Evolutionary conservation across 92 coral and sea anemone species (phyloP).

Genomic region (Paramuricea clavata): DNA sequence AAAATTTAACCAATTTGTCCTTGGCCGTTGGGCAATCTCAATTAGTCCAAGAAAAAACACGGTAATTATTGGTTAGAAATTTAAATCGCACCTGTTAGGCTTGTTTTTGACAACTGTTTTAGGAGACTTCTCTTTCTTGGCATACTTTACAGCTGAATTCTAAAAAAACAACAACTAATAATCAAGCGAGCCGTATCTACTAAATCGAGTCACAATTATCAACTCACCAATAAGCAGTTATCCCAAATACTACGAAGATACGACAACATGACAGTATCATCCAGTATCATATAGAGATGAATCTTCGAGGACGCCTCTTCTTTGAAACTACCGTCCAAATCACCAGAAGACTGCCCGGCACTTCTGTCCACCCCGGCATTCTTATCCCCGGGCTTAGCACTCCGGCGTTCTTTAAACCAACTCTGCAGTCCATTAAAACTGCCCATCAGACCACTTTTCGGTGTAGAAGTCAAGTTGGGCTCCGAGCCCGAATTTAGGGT

Average conservation of each 20-base stretch:
- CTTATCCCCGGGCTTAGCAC: slow-evolving; percentile 3
- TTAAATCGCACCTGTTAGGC: slow-evolving; percentile 3
- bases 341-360: slow-evolving; percentile 11
- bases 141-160: slow-evolving; percentile 22
- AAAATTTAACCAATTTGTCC: too few species aligned
- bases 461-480: slow-evolving; percentile 18
- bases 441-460: slow-evolving; percentile 17
- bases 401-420: slow-evolving; percentile 11
- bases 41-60: too few species aligned
- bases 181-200: too few species aligned
- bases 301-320: slow-evolving; percentile 51
- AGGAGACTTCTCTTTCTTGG: neutral
- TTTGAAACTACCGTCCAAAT: slow-evolving; percentile 60
- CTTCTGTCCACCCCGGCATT: neutral
- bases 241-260: slow-evolving; percentile 93
- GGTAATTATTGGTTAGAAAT: too few species aligned
- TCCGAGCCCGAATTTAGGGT: slow-evolving; percentile 19
- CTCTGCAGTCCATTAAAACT: slow-evolving; percentile 33
- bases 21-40: too few species aligned
- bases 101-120: slow-evolving; percentile 20
- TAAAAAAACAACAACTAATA: neutral
- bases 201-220: neutral
- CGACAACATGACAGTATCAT: slow-evolving; percentile 88
- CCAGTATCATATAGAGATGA: slow-evolving; percentile 81
- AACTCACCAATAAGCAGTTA: slow-evolving; percentile 92